Evolutionary conservation across 2,797 vertebrate genomes (phyloP).

Genomic region (Nyctalus aviator): DNA sequence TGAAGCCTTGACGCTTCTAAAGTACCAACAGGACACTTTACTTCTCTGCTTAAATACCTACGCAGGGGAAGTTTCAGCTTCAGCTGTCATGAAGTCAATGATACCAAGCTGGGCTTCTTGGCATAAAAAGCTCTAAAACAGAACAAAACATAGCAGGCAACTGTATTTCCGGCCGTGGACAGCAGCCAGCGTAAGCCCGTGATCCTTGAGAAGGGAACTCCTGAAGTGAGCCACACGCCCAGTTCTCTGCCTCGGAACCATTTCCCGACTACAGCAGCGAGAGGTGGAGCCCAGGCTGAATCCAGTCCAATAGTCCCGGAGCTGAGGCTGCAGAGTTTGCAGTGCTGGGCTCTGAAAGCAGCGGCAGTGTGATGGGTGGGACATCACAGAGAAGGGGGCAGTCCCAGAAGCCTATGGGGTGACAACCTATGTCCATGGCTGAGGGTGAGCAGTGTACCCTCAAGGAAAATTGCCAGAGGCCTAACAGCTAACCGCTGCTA

Average conservation of each 20-base stretch:
- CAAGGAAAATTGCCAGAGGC: neutral
- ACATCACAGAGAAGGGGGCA: neutral
- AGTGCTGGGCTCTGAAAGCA: neutral
- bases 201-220: neutral
- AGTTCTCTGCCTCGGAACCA: neutral
- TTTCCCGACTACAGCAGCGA: neutral
- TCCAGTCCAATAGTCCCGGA: neutral
- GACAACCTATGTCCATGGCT: neutral
- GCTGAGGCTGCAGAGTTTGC: neutral
- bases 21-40: neutral
- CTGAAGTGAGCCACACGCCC: neutral
- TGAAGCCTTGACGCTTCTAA: neutral
- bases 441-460: neutral
- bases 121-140: neutral
- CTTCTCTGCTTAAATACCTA: slow-evolving; percentile 5
- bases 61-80: neutral
- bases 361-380: neutral
- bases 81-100: neutral
- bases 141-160: neutral
- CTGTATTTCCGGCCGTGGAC: neutral
- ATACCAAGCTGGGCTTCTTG: slow-evolving; percentile 8
- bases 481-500: neutral
- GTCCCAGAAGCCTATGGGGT: neutral
- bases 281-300: neutral
- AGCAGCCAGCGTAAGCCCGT: neutral